Conservation (phyloP, 2,888 invertebrate genomes). For the Actias luna region DNA sequence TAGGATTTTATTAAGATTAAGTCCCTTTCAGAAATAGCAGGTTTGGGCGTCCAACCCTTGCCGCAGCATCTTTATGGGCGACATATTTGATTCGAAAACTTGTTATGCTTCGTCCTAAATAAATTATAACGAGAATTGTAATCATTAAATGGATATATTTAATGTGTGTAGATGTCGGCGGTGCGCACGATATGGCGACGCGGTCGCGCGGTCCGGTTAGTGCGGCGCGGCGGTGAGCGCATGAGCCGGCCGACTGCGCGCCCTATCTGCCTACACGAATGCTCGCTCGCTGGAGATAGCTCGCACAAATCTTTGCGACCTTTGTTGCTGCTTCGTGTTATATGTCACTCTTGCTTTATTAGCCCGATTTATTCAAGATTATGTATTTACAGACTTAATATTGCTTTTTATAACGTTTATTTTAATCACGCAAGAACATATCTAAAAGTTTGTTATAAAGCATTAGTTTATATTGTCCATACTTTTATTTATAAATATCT, state of each 20-base stretch:
- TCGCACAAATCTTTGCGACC: constrained; percentile 64
- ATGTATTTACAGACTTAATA: neutral
- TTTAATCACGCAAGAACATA: neutral
- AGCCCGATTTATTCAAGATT: constrained; percentile 17
- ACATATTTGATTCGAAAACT: constrained; percentile 82
- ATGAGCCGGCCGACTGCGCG: constrained; percentile 38
- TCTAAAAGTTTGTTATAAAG: neutral
- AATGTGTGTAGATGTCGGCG: constrained; percentile 68
- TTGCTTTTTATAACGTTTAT: neutral
- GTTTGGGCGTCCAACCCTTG: constrained; percentile 73
- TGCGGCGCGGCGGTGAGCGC: constrained; percentile 33
- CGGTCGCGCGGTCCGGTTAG: constrained; percentile 38
- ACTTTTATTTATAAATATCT: neutral
- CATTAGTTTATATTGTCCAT: neutral
- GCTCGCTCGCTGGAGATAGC: constrained; percentile 70
- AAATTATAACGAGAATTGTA: constrained; percentile 82
- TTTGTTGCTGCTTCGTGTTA: constrained; percentile 64
- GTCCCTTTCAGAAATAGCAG: constrained; percentile 74
- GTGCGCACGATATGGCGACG: constrained; percentile 41
- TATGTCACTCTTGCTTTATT: constrained; percentile 45
- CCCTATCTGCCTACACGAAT: constrained; percentile 75
- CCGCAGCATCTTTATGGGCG: constrained; percentile 80
- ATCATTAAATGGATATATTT: constrained; percentile 80
- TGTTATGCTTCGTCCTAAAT: constrained; percentile 81
- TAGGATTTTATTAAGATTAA: constrained; percentile 54